These are phyloP conservation scores for Pyrrhia umbra DNA, from an alignment of 2,888 invertebrate genomes.

Conservation along the genomic window DNA sequence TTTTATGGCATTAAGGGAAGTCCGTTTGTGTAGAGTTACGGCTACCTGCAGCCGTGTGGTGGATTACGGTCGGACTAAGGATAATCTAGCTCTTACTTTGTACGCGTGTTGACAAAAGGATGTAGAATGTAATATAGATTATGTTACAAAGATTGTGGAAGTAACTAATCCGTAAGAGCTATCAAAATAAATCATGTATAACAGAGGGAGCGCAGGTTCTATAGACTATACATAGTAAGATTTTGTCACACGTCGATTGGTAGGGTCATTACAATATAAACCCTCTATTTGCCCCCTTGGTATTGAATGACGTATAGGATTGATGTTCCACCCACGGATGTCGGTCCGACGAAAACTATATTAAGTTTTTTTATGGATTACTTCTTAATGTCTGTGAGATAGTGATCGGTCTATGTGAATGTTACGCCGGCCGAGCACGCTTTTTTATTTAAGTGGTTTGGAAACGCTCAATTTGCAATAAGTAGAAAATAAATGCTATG, in stretches of 20 bases:
- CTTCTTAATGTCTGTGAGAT: slow-evolving; percentile 65
- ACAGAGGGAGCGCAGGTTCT: slow-evolving; percentile 59
- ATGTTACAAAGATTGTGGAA: slow-evolving; percentile 15
- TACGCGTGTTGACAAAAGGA: slow-evolving; percentile 25
- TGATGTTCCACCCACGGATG: slow-evolving; percentile 71
- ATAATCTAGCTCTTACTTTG: slow-evolving; percentile 54
- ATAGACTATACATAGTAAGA: slow-evolving; percentile 74
- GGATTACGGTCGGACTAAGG: slow-evolving; percentile 39
- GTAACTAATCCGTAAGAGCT: slow-evolving; percentile 19
- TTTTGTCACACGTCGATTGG: slow-evolving; percentile 71
- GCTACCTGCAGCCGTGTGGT: slow-evolving; percentile 47
- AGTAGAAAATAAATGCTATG: slow-evolving; percentile 16
- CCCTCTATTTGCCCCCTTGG: slow-evolving; percentile 69
- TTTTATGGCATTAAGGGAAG: slow-evolving; percentile 65
- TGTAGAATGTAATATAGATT: slow-evolving; percentile 23
- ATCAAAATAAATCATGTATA: slow-evolving; percentile 64
- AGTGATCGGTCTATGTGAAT: slow-evolving; percentile 34
- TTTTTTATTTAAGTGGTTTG: slow-evolving; percentile 32
- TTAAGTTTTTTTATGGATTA: slow-evolving; percentile 65
- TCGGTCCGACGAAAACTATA: slow-evolving; percentile 61
- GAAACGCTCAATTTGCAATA: slow-evolving; percentile 36
- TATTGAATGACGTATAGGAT: slow-evolving; percentile 74
- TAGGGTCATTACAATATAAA: slow-evolving; percentile 78
- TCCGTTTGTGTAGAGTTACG: slow-evolving; percentile 37
- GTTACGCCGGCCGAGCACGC: slow-evolving; percentile 23